Conservation (phyloP, 2,888 invertebrate species). For the Netelia fuscicornis region DNA sequence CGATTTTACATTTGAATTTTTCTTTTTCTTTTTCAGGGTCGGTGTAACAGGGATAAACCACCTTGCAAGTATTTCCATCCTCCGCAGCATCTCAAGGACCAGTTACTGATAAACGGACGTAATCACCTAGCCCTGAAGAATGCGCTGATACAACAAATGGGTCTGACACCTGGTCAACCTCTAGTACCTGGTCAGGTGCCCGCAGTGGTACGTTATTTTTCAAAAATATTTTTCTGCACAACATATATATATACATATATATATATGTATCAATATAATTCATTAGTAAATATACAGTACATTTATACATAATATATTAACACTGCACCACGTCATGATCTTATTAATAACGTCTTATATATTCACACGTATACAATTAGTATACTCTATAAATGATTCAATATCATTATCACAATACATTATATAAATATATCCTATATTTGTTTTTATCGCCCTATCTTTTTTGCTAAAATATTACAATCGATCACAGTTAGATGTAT, state of each 20-base stretch:
- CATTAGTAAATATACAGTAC: slow-evolving; percentile 15
- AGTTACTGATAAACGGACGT: slow-evolving; percentile 99
- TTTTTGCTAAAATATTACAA: slow-evolving; percentile 70
- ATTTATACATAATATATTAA: slow-evolving; percentile 57
- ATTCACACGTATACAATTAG: slow-evolving; percentile 39
- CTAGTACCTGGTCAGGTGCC: slow-evolving; percentile 97
- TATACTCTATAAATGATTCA: slow-evolving; percentile 41
- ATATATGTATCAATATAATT: slow-evolving; percentile 27
- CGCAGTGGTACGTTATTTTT: slow-evolving; percentile 91
- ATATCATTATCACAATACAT: slow-evolving; percentile 25
- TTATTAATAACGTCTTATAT: slow-evolving; percentile 49
- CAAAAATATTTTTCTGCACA: slow-evolving; percentile 5
- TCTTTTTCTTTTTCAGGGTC: slow-evolving; percentile 91
- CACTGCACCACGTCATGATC: slow-evolving; percentile 75
- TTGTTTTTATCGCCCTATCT: slow-evolving; percentile 53
- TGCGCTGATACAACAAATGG: slow-evolving; percentile 98
- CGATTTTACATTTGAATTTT: slow-evolving; percentile 1
- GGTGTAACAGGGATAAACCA: slow-evolving; percentile 99
- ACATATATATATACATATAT: slow-evolving; percentile 12
- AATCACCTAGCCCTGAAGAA: slow-evolving; percentile 99
- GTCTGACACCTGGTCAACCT: slow-evolving; percentile 95
- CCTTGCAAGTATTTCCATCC: slow-evolving; percentile 99
- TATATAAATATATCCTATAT: slow-evolving; percentile 27
- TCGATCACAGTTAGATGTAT: slow-evolving; percentile 58
- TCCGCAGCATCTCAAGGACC: slow-evolving; percentile 99